Evolutionary conservation across 1,140 invertebrate species (phyloP).

Genomic region (Stegodyphus dumicola): DNA sequence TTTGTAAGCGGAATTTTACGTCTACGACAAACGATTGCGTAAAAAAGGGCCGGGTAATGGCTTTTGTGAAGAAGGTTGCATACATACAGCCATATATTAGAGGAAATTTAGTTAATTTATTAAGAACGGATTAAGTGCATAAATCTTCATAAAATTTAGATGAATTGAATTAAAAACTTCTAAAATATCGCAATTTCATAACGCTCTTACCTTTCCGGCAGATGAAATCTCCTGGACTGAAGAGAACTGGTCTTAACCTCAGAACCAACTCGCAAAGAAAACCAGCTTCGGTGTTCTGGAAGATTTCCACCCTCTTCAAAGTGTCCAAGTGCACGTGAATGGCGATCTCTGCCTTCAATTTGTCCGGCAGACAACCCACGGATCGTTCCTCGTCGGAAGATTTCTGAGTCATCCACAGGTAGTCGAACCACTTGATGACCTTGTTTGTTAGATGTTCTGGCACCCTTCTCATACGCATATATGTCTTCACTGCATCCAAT

Average conservation of each 20-base stretch:
- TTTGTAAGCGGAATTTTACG: no score
- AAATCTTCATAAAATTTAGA: no score
- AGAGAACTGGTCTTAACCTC: conserved; percentile 91
- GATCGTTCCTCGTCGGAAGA: conserved; percentile 97
- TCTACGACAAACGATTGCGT: no score
- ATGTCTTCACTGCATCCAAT: conserved; percentile 97
- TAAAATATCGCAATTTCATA: no score
- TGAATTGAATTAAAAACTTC: no score
- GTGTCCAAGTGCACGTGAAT: conserved; percentile 99
- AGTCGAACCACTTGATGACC: conserved; percentile 99
- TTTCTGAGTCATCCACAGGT: conserved; percentile 98
- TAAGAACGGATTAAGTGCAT: no score
- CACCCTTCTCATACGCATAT: conserved; percentile 96
- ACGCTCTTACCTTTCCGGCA: conserved; percentile 90
- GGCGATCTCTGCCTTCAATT: conserved; percentile 97
- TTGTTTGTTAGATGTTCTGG: conserved; percentile 95
- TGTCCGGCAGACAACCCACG: conserved; percentile 94
- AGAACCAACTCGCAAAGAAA: conserved; percentile 97
- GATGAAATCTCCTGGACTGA: conserved; percentile 98
- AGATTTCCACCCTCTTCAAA: conserved; percentile 96
- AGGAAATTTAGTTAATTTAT: no score
- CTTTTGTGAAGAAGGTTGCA: no score
- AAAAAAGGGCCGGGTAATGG: no score
- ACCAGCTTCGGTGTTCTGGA: conserved; percentile 98
- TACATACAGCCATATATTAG: no score